These are phyloP conservation scores for Rapana venosa DNA, from an alignment of 2,888 invertebrate genomes.

Conservation along the genomic window DNA sequence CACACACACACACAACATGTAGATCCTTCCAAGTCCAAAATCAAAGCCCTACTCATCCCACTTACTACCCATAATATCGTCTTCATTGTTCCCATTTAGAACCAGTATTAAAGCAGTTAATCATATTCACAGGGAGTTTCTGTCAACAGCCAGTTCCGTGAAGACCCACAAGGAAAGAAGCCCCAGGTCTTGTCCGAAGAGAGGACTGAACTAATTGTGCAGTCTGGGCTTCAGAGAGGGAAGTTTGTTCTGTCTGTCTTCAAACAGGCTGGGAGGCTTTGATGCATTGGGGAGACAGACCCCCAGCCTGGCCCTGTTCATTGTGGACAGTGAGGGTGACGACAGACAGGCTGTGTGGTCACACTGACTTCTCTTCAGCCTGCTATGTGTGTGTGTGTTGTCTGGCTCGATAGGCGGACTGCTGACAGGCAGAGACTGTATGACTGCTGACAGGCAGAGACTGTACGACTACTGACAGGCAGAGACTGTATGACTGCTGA, in stretches of 20 bases:
- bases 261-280: conserved; percentile 38
- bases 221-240: not conserved
- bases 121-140: conserved; percentile 43
- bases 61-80: conserved; percentile 43
- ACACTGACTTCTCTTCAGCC: conserved; percentile 22
- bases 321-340: conserved; percentile 8
- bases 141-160: conserved; percentile 37
- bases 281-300: conserved; percentile 33
- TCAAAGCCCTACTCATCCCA: conserved; percentile 18
- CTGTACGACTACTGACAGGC: conserved; percentile 22
- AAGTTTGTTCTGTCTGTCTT: conserved; percentile 39
- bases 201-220: too few relatives aligned
- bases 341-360: conserved; percentile 32
- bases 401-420: conserved; percentile 31
- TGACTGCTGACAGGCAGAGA: not conserved
- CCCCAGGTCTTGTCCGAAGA: conserved; percentile 1
- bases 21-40: conserved; percentile 21
- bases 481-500: conserved; percentile 3
- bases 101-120: conserved; percentile 39
- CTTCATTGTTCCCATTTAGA: conserved; percentile 29
- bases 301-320: conserved; percentile 18
- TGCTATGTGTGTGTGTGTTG: conserved; percentile 8
- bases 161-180: conserved; percentile 19
- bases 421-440: not conserved
- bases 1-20: too few relatives aligned